Evolutionary conservation across 2,888 invertebrate species (phyloP), one percentile per base, ranked within the genome.

Genomic region (Drosophila pseudotakahashii): DNA sequence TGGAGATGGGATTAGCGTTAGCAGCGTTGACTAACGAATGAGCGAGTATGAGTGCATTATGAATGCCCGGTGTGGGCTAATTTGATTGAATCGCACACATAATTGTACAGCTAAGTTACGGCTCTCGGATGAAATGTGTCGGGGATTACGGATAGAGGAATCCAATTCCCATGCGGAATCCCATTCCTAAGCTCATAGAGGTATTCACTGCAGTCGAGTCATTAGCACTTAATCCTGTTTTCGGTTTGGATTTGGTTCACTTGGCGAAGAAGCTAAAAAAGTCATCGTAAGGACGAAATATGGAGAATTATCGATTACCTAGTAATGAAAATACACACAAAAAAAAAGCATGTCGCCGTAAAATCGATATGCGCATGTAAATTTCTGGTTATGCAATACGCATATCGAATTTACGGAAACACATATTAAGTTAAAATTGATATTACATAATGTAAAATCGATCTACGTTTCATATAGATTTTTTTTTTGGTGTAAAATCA

Each of bases 1-100:
- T 6, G 39, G 39, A 42, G 23, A 10, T 3, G 16, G 47, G 41
- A 57, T 60, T 60, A 44, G 19, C 4, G 19, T 19, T 19, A 44
- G 19, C 4, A 34, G 58, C 61, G 61, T 45, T 57, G 61, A 61
- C 61, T 45, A 61, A 45, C 58, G 45, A 61, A 51, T 36, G 64
- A 47, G 41, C 26, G 61, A 32, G 47, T 19, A 30, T 36, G 64
- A 52, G 52, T 64, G 52, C 64, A 64, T 66, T 64, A 66, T 45
- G 64, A 52, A 64, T 64, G 52, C 44, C 51, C 67, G 23, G 67
- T 67, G 64, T 11, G 23, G 30, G 44, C 68, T 67, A 67, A 64
- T 67, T 64, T 64, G 45, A 67, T 64, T 64, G 67, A 64, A 67
- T 45, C n/a, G n/a, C 64, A 37, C 42, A 67, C 52, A 67, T 64